These are phyloP conservation scores for Crypturellus undulatus DNA, from an alignment of 2,113 vertebrate species.

Conservation along the genomic window DNA sequence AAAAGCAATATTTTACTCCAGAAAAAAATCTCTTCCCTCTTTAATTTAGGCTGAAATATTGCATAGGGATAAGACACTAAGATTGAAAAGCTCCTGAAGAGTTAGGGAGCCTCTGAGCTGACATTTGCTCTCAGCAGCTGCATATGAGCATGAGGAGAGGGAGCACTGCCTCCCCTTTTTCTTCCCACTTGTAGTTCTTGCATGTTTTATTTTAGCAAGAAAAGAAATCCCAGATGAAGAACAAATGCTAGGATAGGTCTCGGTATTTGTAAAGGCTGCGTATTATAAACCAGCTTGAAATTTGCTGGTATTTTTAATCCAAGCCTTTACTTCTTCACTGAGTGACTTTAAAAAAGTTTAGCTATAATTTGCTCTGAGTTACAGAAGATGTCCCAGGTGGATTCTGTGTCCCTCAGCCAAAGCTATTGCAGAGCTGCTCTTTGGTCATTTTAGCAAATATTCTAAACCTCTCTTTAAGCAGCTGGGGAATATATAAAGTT, in stretches of 20 bases:
- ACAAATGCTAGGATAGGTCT: not conserved
- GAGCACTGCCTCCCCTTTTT: not conserved
- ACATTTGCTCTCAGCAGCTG: conserved; percentile 23
- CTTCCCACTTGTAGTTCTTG: not conserved
- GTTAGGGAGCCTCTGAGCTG: not conserved
- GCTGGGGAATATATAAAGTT: not conserved
- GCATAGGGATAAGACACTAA: conserved; percentile 53
- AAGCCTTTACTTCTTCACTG: not conserved
- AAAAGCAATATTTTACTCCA: conserved; percentile 27
- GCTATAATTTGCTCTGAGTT: not conserved
- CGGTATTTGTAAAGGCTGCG: not conserved
- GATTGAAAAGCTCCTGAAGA: conserved; percentile 38
- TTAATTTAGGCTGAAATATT: conserved; percentile 53
- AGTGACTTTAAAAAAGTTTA: not conserved
- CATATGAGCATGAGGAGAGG: not conserved
- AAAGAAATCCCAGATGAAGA: not conserved
- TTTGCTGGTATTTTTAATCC: not conserved
- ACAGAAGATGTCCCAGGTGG: not conserved
- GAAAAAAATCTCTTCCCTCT: conserved; percentile 54
- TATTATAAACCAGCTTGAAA: not conserved
- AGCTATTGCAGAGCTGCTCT: not conserved
- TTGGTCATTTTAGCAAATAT: not conserved
- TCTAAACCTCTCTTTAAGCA: not conserved
- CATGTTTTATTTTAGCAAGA: not conserved
- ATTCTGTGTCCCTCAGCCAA: not conserved